Evolutionary conservation across 37 sponge, comb jelly and placozoan genomes (phyloP).

Genomic region (Spongilla lacustris): DNA sequence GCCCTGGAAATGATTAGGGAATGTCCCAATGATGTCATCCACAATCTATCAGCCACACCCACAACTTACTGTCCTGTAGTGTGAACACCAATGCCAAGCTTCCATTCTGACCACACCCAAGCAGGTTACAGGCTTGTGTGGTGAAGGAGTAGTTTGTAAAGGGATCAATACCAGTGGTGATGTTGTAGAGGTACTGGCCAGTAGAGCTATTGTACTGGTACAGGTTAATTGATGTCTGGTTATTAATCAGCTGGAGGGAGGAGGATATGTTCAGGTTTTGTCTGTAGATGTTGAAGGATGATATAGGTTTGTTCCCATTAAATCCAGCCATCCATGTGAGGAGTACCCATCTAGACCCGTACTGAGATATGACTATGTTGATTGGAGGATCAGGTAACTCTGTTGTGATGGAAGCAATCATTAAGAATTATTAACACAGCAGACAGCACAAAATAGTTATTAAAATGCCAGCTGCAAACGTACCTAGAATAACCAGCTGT

Average conservation of each 20-base stretch:
- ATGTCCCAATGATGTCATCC: background rate
- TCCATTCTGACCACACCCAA: constrained; percentile 51
- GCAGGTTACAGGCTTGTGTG: constrained; percentile 49
- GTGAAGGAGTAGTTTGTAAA: constrained; percentile 61
- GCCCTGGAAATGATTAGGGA: background rate
- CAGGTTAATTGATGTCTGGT: background rate
- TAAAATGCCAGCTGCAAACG: background rate
- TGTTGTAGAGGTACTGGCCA: constrained; percentile 10
- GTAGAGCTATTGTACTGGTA: background rate
- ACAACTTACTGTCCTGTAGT: constrained; percentile 29
- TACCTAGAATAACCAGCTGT: constrained; percentile 51
- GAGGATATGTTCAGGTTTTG: background rate
- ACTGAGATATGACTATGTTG: background rate
- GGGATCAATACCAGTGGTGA: constrained; percentile 42
- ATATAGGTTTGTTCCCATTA: constrained; percentile 63
- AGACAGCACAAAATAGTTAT: background rate
- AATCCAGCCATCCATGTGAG: constrained; percentile 60
- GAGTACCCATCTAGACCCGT: constrained; percentile 26
- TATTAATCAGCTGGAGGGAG: background rate
- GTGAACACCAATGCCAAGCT: background rate
- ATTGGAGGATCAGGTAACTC: constrained; percentile 68
- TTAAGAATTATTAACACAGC: background rate
- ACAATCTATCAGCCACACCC: background rate
- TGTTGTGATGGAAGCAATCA: constrained; percentile 17
- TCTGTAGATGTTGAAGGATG: constrained; percentile 22